A percentile compares a stretch with the other conserved stretches of the same genome.
phyloP scores from a whole-genome alignment of 2,797 vertebrate genomes.

The Lepilemur septentrionalis region DNA sequence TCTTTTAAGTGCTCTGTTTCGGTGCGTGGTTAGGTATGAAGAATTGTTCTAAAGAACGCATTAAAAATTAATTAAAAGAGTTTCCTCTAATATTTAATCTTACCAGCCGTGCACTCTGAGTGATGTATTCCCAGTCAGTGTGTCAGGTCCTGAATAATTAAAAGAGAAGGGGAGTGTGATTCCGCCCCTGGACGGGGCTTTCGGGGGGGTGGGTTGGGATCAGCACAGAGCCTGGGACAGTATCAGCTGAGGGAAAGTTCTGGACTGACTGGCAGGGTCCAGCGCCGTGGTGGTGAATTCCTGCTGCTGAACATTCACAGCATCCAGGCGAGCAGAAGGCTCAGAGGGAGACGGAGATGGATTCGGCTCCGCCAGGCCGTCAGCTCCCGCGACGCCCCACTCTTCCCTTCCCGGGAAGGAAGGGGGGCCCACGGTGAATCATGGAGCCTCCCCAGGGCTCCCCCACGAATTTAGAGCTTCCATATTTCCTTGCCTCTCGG shows the following conservation, averaged over 20 bases:
- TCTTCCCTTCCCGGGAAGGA: not conserved
- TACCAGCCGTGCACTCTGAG: conserved; percentile 47
- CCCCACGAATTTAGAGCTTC: not conserved
- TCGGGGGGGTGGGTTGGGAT: not conserved
- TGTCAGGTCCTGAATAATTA: conserved; percentile 61
- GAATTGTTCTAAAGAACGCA: conserved; percentile 66
- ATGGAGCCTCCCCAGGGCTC: not conserved
- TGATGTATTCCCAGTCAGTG: conserved; percentile 46
- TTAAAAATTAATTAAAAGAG: conserved; percentile 70
- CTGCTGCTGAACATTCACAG: accelerated
- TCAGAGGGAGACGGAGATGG: not conserved
- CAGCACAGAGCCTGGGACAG: not conserved
- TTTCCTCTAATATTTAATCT: conserved; percentile 76
- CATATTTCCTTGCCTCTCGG: not conserved
- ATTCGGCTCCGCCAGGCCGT: not conserved
- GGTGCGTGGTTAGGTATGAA: conserved; percentile 37
- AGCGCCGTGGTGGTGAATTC: not conserved
- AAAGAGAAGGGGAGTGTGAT: conserved; percentile 18
- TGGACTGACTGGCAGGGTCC: not conserved
- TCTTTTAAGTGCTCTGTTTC: conserved; percentile 67
- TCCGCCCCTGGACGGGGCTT: not conserved
- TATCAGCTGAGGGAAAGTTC: not conserved
- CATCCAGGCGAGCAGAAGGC: too few species aligned
- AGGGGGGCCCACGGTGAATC: not conserved
- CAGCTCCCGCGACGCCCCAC: not conserved